These are phyloP conservation scores for Morpho deidamia DNA, from an alignment of 2,888 invertebrate genomes.

Conservation along the genomic window DNA sequence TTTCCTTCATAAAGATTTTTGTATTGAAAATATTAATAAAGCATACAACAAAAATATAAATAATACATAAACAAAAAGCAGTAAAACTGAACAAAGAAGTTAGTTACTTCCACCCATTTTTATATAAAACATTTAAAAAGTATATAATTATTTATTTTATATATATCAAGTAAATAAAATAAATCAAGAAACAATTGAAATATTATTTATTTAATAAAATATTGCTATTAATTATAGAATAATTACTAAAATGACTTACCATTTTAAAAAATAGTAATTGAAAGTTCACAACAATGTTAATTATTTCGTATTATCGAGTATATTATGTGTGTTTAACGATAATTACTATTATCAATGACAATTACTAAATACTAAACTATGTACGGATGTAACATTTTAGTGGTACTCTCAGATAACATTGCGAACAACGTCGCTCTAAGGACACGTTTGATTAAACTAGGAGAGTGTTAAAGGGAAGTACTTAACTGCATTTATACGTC, in stretches of 20 bases:
- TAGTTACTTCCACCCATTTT: too few species aligned
- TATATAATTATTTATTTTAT: too few species aligned
- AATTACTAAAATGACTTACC: slow-evolving; percentile 14
- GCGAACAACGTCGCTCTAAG: slow-evolving; percentile 38
- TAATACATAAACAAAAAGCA: neutral
- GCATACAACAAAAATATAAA: too few species aligned
- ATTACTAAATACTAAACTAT: neutral
- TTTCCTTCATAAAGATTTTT: too few species aligned
- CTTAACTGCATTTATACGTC: neutral
- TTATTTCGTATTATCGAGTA: neutral
- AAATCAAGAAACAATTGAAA: too few species aligned
- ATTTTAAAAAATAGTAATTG: slow-evolving; percentile 21
- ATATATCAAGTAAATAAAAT: too few species aligned
- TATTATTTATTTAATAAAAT: too few species aligned
- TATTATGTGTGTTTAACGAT: too few species aligned
- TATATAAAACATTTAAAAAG: too few species aligned
- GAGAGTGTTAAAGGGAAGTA: slow-evolving; percentile 39
- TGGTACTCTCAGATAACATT: slow-evolving; percentile 20
- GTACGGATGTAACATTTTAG: slow-evolving; percentile 20
- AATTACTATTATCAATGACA: too few species aligned
- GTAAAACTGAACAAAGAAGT: too few species aligned
- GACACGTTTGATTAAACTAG: slow-evolving; percentile 42
- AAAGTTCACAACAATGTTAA: slow-evolving; percentile 24
- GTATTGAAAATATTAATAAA: neutral
- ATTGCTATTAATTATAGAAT: too few species aligned